phyloP scores from a whole-genome alignment of 1,140 invertebrate species.

The Aphaenogaster ashmeadi region DNA sequence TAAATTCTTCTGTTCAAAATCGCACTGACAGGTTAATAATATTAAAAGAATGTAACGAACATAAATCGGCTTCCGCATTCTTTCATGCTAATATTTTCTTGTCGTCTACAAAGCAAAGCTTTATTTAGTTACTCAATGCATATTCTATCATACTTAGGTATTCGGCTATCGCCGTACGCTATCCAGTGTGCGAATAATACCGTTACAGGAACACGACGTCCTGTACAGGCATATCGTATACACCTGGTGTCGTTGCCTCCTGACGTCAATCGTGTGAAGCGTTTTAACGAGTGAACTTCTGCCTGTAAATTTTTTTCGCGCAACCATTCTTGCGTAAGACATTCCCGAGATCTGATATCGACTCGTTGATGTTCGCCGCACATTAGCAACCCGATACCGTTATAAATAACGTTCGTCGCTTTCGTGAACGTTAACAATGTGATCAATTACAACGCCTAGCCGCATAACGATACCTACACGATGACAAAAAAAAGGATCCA shows the following conservation, averaged over 20 bases:
- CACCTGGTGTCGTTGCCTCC: constrained; percentile 27
- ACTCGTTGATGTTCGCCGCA: not conserved
- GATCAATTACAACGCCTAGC: constrained; percentile 26
- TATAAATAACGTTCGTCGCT: constrained; percentile 32
- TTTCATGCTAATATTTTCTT: not conserved
- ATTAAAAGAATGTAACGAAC: not conserved
- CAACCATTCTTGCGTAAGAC: not conserved
- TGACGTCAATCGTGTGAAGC: constrained; percentile 21
- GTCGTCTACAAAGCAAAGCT: not conserved
- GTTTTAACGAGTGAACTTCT: constrained; percentile 25
- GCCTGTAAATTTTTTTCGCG: constrained; percentile 19
- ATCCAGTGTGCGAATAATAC: constrained; percentile 49
- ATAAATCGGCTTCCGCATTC: not conserved
- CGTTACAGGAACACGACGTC: constrained; percentile 44
- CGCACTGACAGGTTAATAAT: not conserved
- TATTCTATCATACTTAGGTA: not conserved
- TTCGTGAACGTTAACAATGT: constrained; percentile 31
- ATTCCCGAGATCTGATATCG: constrained; percentile 41
- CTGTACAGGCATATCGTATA: constrained; percentile 28
- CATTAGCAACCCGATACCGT: constrained; percentile 40
- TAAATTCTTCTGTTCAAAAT: not conserved
- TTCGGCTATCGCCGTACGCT: not conserved
- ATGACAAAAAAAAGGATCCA: constrained; percentile 1
- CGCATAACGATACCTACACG: constrained; percentile 18
- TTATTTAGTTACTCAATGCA: not conserved